Evolutionary conservation across 2,797 vertebrate genomes (phyloP), one percentile per base, ranked within the genome.

Genomic region (Sebastes nivosus): DNA sequence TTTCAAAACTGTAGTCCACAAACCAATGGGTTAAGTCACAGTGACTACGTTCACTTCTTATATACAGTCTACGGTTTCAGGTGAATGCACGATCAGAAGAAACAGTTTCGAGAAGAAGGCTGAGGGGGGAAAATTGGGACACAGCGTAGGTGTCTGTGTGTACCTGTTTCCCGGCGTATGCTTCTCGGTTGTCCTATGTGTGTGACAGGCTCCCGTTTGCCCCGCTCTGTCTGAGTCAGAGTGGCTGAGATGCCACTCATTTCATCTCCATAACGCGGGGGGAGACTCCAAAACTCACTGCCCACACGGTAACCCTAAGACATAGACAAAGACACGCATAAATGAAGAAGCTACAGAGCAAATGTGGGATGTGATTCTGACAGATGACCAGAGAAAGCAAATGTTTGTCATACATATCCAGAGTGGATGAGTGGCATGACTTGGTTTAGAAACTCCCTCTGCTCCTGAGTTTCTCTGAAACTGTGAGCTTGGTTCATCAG

Each of bases 201-300:
- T 80, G 95, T 93, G 82, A 96, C 2, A 1, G 97, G 95, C 60
- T 94, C 89, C 68, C 86, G 36, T 60, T 92, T 85, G 73, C 98
- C 97, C 67, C 85, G 76, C 82, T 99, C 94, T 0, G 85, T 93
- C 86, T 93, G 95, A 22, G 95, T 97, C 92, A 98, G 95, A 0
- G 97, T 97, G 67, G 96, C 71, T 7, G 79, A 82, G 90, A 99
- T 93, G 22, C 98, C 98, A 0, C 93, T 97, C 78, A 95, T 54
- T 67, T 99, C 97, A 78, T 98, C 96, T 71, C 97, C 97, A 74
- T 96, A 91, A 30, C 20, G 89, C 67, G 96, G 94, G 0, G 97
- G 95, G 59, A 95, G 87, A 36, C 67, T 96, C 98, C 98, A 99
- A 93, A 99, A 99, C 79, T 96, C 97, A 2, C 92, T 95, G 69